A percentile compares a stretch with the other conserved stretches of the same genome.
These are phyloP conservation scores for Littorina saxatilis DNA, from an alignment of 1,140 invertebrate species.

Conservation along the genomic window DNA sequence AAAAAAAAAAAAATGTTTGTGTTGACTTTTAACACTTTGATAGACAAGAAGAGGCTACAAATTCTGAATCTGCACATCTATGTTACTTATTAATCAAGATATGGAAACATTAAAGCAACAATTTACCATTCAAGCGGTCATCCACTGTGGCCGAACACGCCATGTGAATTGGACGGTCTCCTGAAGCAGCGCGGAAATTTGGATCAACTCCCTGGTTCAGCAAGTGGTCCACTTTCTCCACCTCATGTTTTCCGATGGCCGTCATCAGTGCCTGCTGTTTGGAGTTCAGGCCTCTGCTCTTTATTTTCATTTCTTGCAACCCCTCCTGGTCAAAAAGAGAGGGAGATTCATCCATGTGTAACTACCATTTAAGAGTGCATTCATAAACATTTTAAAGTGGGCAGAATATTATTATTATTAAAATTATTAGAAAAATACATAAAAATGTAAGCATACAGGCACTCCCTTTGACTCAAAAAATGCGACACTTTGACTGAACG, in stretches of 20 bases:
- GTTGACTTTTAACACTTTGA: too few species aligned
- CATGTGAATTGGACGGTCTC: slow-evolving; percentile 55
- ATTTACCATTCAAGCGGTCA: neutral
- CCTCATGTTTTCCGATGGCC: slow-evolving; percentile 46
- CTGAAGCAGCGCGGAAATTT: slow-evolving; percentile 51
- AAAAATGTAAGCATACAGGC: too few species aligned
- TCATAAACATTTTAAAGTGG: neutral
- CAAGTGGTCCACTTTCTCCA: slow-evolving; percentile 47
- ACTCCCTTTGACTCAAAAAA: too few species aligned
- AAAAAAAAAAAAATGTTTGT: too few species aligned
- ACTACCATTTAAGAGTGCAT: too few species aligned
- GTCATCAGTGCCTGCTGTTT: slow-evolving; percentile 48
- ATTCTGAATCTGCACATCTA: too few species aligned
- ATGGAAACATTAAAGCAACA: too few species aligned
- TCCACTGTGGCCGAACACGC: neutral
- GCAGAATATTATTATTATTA: neutral
- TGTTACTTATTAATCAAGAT: too few species aligned
- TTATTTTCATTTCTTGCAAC: slow-evolving; percentile 32
- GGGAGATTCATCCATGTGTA: too few species aligned
- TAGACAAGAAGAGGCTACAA: too few species aligned
- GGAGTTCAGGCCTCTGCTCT: slow-evolving; percentile 38
- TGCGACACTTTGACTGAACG: too few species aligned
- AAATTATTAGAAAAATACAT: too few species aligned
- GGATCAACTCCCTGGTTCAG: slow-evolving; percentile 53
- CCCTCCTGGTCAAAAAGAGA: slow-evolving; percentile 46